Conservation (phyloP, 2,113 vertebrate species). For the Trogon surrucura region DNA sequence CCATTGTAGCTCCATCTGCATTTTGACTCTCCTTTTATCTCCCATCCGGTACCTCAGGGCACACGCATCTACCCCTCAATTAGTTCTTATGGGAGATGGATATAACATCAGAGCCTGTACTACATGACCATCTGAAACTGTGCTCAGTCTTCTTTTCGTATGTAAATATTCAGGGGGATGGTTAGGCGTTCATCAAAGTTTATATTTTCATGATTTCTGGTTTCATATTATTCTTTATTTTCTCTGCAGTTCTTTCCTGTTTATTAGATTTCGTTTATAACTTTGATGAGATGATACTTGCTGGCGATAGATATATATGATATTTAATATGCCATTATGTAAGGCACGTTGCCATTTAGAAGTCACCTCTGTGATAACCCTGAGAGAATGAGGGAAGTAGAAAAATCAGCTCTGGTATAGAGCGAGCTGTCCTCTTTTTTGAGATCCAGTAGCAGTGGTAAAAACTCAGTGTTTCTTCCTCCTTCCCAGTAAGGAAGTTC, state of each 20-base stretch:
- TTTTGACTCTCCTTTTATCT: not conserved
- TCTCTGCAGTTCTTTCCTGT: not conserved
- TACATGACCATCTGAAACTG: not conserved
- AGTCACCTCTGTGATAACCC: not conserved
- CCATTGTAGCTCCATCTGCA: not conserved
- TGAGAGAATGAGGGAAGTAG: not conserved
- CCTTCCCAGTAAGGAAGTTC: not conserved
- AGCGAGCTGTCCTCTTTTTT: not conserved
- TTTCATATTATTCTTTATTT: not conserved
- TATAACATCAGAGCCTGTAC: not conserved
- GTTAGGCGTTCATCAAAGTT: not conserved
- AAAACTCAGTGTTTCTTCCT: not conserved
- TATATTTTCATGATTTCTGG: not conserved
- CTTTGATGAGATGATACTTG: not conserved
- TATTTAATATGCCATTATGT: not conserved
- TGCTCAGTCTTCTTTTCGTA: not conserved
- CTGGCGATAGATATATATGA: not conserved
- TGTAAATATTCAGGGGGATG: conserved; percentile 8
- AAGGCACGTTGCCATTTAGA: not conserved
- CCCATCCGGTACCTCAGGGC: not conserved
- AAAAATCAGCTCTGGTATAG: not conserved
- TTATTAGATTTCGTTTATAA: not conserved
- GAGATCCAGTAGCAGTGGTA: not conserved
- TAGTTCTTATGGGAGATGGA: not conserved
- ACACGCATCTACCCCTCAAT: not conserved